Base-by-base conservation (phyloP, 2,888 invertebrate species). In the Theretra japonica region DNA sequence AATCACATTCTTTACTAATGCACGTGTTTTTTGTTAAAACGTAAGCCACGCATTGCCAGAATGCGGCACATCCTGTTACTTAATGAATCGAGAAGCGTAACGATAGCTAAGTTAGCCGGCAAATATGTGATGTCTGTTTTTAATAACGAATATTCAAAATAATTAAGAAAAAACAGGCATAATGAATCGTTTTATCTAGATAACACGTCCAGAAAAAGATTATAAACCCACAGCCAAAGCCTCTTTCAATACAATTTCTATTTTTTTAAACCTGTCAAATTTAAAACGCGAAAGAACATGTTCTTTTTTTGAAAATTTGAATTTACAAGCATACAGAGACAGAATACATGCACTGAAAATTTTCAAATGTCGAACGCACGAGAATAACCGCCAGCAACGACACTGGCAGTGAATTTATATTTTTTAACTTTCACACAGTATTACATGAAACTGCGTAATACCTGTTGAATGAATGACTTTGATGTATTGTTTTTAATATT, bases 21-120 rank as follows among this genome's bases (percentile, higher is more conserved):
- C 41, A 41, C 41, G 41, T 60, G 15, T 62, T 62, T 33, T 33
- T 62, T 41, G 21, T 30, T 41, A 28, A 41, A 21, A 62, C 41
- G 21, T 41, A 21, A 33, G 62, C 60, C 30, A 30, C n/a, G 28
- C 41, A 23, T 48, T 65, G 65, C 30, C 60, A 28, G 60, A 48
- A 65, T 48, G 65, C 65, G 41, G 23, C 23, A 65, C 65, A 65
- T 65, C 65, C 65, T 65, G 65, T 65, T 65, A 65, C 48, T 65
- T 65, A 48, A 65, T 65, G 65, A 65, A 65, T 65, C 65, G 65
- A 65, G 41, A 41, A 65, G 65, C 65, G 65, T 41, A 65, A 48
- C 65, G 65, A 48, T 41, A 48, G 65, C 48, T 48, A 6, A 48
- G 41, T 65, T 65, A 65, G 65, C 17, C 25, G 48, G 65, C 65